Conservation (phyloP, 2,888 invertebrate species). For the Corythucha ciliata region DNA sequence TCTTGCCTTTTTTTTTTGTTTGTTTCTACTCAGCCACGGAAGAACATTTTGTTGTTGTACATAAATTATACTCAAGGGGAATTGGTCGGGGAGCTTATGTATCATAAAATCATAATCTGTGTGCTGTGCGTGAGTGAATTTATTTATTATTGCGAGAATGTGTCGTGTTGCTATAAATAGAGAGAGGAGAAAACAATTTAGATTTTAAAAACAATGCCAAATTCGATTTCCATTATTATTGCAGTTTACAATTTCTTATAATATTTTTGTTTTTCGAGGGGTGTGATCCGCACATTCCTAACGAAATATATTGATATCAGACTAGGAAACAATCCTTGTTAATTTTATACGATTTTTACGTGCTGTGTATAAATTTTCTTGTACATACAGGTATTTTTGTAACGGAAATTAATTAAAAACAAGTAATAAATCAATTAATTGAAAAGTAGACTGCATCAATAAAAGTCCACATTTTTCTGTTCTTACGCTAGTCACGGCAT, state of each 20-base stretch:
- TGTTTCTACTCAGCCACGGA: constrained; percentile 14
- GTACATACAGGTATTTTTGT: constrained; percentile 29
- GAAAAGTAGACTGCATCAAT: too few species aligned
- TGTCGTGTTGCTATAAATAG: background rate
- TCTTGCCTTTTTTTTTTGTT: constrained; percentile 1
- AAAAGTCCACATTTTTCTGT: too few species aligned
- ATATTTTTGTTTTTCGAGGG: constrained; percentile 15
- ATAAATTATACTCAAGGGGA: too few species aligned
- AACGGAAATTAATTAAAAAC: too few species aligned
- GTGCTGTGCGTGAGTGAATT: constrained; percentile 24
- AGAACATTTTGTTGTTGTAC: constrained; percentile 10
- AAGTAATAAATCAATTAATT: too few species aligned
- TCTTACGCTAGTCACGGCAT: too few species aligned
- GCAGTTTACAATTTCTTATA: background rate
- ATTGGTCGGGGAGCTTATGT: constrained; percentile 12
- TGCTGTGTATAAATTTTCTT: constrained; percentile 25
- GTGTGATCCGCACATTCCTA: constrained; percentile 25
- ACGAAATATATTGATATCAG: constrained; percentile 26
- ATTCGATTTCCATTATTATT: constrained; percentile 9
- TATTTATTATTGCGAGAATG: constrained; percentile 31
- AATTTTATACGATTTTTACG: constrained; percentile 28
- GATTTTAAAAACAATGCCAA: constrained; percentile 14
- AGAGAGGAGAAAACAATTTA: constrained; percentile 3
- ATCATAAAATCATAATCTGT: constrained; percentile 15
- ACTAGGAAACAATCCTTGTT: constrained; percentile 28